Conservation (phyloP, 2,113 vertebrate genomes). For the Pluvianellus socialis region DNA sequence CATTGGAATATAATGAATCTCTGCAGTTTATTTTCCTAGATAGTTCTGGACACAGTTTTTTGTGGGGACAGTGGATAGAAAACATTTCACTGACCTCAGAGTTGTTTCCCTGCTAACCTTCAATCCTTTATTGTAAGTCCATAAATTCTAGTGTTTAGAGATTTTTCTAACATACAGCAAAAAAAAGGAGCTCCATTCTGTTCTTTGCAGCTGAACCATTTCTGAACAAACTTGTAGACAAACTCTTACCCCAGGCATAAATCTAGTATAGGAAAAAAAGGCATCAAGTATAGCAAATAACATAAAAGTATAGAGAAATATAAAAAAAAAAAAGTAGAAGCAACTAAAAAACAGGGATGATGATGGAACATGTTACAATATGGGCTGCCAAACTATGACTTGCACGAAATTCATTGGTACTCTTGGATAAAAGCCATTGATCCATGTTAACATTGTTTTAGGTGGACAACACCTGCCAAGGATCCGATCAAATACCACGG, state of each 20-base stretch:
- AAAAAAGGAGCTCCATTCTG: not conserved
- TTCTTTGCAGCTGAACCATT: not conserved
- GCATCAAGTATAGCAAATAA: not conserved
- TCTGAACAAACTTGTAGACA: not conserved
- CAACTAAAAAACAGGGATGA: not conserved
- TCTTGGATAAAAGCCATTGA: not conserved
- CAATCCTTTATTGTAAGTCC: not conserved
- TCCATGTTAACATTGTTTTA: not conserved
- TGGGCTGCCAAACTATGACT: not conserved
- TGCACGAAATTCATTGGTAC: not conserved
- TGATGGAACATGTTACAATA: not conserved
- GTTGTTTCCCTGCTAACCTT: not conserved
- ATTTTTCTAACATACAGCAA: not conserved
- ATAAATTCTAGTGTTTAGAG: not conserved
- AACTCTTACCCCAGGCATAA: not conserved
- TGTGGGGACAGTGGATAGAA: not conserved
- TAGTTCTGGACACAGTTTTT: not conserved
- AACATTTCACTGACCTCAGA: not conserved
- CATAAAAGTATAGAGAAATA: not conserved
- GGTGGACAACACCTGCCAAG: not conserved
- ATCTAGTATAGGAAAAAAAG: not conserved
- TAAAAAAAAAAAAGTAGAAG: not conserved
- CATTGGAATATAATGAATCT: not conserved
- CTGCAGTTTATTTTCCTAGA: not conserved
- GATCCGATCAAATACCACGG: not conserved